These are phyloP conservation scores for Circaetus cinerascens DNA, from an alignment of 2,113 vertebrate species.

Conservation along the genomic window DNA sequence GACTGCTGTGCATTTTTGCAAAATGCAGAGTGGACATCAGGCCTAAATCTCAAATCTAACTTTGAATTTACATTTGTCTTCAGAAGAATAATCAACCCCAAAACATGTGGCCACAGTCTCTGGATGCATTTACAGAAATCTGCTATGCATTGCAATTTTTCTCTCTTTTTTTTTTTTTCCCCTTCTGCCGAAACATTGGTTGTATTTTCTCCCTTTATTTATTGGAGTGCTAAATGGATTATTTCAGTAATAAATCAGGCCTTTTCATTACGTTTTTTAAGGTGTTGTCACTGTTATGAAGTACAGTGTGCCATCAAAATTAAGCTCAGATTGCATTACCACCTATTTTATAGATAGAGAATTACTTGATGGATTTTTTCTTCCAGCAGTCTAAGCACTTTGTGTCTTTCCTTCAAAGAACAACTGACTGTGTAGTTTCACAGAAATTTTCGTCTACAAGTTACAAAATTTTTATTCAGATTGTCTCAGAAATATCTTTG, in stretches of 20 bases:
- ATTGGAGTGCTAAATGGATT: slow-evolving; percentile 66
- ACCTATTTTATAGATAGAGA: slow-evolving; percentile 59
- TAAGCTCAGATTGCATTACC: slow-evolving; percentile 67
- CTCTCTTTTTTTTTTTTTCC: neutral
- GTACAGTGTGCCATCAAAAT: slow-evolving; percentile 67
- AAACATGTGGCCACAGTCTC: neutral
- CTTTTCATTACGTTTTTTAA: slow-evolving; percentile 66
- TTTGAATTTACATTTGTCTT: neutral
- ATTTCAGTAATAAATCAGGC: slow-evolving; percentile 64
- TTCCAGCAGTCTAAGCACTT: slow-evolving; percentile 47
- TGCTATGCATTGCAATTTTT: slow-evolving; percentile 39
- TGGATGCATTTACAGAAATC: neutral
- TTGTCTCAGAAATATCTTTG: neutral
- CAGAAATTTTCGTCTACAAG: neutral
- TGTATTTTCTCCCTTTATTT: slow-evolving; percentile 69
- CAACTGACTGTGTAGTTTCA: neutral
- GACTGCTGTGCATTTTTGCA: neutral
- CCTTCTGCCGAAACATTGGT: slow-evolving; percentile 12
- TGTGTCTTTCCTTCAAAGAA: neutral
- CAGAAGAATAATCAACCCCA: neutral
- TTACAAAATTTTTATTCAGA: neutral
- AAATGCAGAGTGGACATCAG: neutral
- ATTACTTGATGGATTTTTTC: slow-evolving; percentile 57
- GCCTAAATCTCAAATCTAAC: neutral
- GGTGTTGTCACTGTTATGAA: slow-evolving; percentile 69